Evolutionary conservation across 1,140 invertebrate genomes (phyloP).

Genomic region (Charaxes varanes): DNA sequence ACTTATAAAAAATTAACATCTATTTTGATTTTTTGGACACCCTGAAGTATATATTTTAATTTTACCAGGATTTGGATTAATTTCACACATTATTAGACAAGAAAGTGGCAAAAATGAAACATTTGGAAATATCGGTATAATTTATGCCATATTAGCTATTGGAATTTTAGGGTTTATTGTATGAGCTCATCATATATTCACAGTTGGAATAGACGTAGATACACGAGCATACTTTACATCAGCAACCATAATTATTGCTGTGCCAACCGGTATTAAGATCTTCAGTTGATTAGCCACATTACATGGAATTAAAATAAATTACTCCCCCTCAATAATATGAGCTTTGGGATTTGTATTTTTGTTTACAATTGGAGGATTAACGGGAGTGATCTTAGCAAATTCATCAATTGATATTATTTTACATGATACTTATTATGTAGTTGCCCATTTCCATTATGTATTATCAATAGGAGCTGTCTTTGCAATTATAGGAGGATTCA

Average conservation of each 20-base stretch:
- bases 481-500: slow-evolving; percentile 80
- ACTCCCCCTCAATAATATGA: slow-evolving; percentile 76
- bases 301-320: slow-evolving; percentile 72
- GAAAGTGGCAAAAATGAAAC: neutral
- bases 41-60: neutral
- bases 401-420: slow-evolving; percentile 81
- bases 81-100: neutral
- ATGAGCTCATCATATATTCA: slow-evolving; percentile 83
- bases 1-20: too few relatives aligned
- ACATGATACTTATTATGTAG: slow-evolving; percentile 86
- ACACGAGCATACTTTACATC: slow-evolving; percentile 84
- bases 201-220: slow-evolving; percentile 83
- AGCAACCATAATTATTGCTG: slow-evolving; percentile 84
- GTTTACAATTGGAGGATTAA: slow-evolving; percentile 79
- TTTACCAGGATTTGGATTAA: neutral
- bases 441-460: slow-evolving; percentile 84
- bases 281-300: slow-evolving; percentile 79
- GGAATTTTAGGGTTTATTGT: slow-evolving; percentile 72
- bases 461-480: slow-evolving; percentile 81
- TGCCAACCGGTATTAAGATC: slow-evolving; percentile 80
- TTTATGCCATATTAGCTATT: slow-evolving; percentile 28
- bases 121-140: neutral
- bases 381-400: slow-evolving; percentile 80
- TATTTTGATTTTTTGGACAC: too few relatives aligned
- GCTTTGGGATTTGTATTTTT: slow-evolving; percentile 82